Base-by-base conservation (phyloP, 2,797 vertebrate species). In the Spinibarbus caldwelli region DNA sequence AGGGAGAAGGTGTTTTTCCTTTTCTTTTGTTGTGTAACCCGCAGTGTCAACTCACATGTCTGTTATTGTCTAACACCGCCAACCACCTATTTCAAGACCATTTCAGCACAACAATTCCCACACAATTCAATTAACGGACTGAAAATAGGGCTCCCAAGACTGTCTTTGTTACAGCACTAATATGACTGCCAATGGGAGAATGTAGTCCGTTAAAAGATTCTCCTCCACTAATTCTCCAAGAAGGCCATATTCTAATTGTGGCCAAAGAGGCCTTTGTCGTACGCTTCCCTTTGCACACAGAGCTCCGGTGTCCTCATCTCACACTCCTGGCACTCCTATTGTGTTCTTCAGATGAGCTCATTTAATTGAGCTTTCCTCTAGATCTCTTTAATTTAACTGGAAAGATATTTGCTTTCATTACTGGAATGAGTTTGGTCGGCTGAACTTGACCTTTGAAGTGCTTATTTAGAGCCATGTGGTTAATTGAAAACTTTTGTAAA, bases 401-500 rank as follows among this genome's bases (percentile, higher is more conserved):
- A 73, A 64, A 31, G 31, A 62, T 71, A 68, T 85, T 85, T n/a
- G 19, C 54, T 85, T 80, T 72, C 38, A 70, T 85, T 80, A 38
- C 21, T 17, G 21, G 52, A 80, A 85, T 62, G 31, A 2, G 43
- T 85, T 85, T 17, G 52, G 49, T 64, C 4, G 49, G 14, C 26
- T 26, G 66, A 71, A 79, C 29, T 59, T 85, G 54, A 85, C 84
- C 84, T 85, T 85, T 85, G n/a, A 49, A 72, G 52, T 62, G 23
- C 66, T 66, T 49, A 72, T 64, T 79, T 64, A 38, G 52, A 34
- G 43, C 41, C n/a, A 4, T 36, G 67, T 79, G 38, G 68, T 59
- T 72, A 85, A 80, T 85, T 85, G 68, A 80, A 85, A 73, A 80
- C 77, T 64, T 72, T 80, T 85, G 84, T 52, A 26, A 49, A 38